Conservation (phyloP, 2,888 invertebrate genomes). For the Arrhopalites spinosus region DNA sequence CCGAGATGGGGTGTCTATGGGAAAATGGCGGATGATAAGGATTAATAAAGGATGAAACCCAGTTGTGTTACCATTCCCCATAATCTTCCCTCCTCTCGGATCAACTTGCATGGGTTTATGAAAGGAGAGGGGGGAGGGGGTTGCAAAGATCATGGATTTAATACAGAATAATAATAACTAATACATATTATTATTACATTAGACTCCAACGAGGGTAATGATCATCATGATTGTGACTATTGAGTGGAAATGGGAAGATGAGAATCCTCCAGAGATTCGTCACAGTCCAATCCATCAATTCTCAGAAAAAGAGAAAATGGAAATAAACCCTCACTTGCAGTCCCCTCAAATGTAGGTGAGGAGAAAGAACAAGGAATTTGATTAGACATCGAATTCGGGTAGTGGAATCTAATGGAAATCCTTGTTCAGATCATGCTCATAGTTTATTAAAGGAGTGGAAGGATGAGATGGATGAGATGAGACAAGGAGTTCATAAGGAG, state of each 20-base stretch:
- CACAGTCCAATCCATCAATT: conserved; percentile 34
- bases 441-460: neutral
- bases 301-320: neutral
- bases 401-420: too few species aligned
- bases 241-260: neutral
- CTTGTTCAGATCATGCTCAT: too few species aligned
- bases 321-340: too few species aligned
- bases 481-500: neutral
- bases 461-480: neutral
- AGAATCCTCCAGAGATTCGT: neutral
- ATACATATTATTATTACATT: conserved; percentile 23
- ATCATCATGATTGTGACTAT: too few species aligned
- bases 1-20: conserved; percentile 11
- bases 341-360: too few species aligned
- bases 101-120: neutral
- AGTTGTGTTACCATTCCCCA: conserved; percentile 22
- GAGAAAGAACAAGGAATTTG: conserved; percentile 16
- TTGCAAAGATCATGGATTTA: neutral
- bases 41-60: conserved; percentile 43
- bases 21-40: conserved; percentile 16
- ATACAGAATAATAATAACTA: conserved; percentile 17
- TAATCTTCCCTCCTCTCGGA: conserved; percentile 1
- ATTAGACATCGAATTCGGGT: conserved; percentile 7
- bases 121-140: neutral
- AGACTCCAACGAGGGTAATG: too few species aligned